phyloP scores from a whole-genome alignment of 2,888 invertebrate species.

The Pantelozetes paolii region DNA sequence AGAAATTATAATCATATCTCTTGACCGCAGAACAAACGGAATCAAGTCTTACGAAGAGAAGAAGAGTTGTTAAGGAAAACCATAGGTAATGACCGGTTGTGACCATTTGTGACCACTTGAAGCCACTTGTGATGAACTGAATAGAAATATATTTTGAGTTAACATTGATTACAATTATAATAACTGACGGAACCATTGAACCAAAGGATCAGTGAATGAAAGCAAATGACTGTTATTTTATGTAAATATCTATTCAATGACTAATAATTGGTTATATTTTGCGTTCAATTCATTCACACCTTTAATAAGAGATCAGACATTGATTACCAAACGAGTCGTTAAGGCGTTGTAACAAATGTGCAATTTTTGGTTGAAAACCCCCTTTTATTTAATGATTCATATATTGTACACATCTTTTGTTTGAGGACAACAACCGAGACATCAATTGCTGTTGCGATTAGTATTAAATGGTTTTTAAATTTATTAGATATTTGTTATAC shows the following conservation, averaged over 20 bases:
- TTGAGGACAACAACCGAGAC: neutral
- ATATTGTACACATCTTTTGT: neutral
- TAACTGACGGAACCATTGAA: no score
- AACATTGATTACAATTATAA: no score
- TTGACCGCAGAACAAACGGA: neutral
- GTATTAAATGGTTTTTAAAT: neutral
- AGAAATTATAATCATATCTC: neutral
- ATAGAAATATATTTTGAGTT: no score
- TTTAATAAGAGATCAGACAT: neutral
- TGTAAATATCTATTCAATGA: neutral
- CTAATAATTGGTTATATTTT: conserved; percentile 4
- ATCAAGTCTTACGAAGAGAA: neutral
- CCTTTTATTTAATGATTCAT: conserved; percentile 12
- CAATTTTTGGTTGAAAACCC: conserved; percentile 15
- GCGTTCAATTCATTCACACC: conserved; percentile 7
- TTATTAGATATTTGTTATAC: conserved; percentile 27
- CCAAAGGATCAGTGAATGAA: no score
- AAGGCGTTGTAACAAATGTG: conserved; percentile 28
- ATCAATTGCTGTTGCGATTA: conserved; percentile 10
- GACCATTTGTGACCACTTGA: no score
- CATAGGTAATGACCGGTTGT: conserved; percentile 1
- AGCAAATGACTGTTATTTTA: neutral
- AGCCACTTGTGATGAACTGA: no score
- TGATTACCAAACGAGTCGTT: conserved; percentile 9
- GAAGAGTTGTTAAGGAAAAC: conserved; percentile 22